A percentile compares a stretch with the other conserved stretches of the same genome.
phyloP scores from a whole-genome alignment of 1,140 invertebrate species.

The Ceratina australensis region DNA sequence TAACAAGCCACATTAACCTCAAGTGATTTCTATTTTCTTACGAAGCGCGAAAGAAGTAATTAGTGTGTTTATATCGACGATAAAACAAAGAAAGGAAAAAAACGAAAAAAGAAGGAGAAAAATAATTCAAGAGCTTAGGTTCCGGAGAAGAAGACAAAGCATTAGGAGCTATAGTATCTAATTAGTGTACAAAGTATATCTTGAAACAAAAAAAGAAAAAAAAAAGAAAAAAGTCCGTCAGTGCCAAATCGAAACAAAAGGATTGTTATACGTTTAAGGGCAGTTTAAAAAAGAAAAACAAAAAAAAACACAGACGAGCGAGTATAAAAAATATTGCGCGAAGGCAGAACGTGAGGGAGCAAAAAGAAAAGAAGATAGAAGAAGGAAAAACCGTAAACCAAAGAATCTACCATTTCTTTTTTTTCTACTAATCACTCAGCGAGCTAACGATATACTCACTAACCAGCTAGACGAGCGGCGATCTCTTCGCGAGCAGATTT shows the following conservation, averaged over 20 bases:
- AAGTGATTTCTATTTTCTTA: slow-evolving; percentile 81
- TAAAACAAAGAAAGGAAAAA: slow-evolving; percentile 53
- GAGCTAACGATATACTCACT: slow-evolving; percentile 62
- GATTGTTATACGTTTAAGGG: slow-evolving; percentile 27
- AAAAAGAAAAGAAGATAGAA: slow-evolving; percentile 47
- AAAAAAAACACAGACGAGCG: slow-evolving; percentile 8
- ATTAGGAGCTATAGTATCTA: slow-evolving; percentile 76
- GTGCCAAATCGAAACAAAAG: slow-evolving; percentile 75
- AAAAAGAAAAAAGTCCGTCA: slow-evolving; percentile 74
- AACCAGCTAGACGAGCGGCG: slow-evolving; percentile 58
- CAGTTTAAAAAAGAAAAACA: slow-evolving; percentile 13
- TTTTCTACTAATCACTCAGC: slow-evolving; percentile 76
- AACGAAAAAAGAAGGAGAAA: slow-evolving; percentile 59
- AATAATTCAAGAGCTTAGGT: slow-evolving; percentile 72
- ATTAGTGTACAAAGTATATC: slow-evolving; percentile 79
- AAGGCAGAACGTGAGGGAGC: slow-evolving; percentile 45
- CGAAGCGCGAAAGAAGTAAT: slow-evolving; percentile 77
- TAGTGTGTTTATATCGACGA: slow-evolving; percentile 79
- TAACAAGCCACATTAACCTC: slow-evolving; percentile 80
- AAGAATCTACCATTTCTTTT: slow-evolving; percentile 79
- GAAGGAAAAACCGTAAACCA: slow-evolving; percentile 74
- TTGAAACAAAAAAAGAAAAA: slow-evolving; percentile 58
- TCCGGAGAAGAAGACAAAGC: slow-evolving; percentile 60
- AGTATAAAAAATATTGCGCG: slow-evolving; percentile 32
- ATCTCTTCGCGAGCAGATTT: slow-evolving; percentile 55